Conservation (phyloP, 2,113 vertebrate genomes). For the Zosterops hypoxanthus region DNA sequence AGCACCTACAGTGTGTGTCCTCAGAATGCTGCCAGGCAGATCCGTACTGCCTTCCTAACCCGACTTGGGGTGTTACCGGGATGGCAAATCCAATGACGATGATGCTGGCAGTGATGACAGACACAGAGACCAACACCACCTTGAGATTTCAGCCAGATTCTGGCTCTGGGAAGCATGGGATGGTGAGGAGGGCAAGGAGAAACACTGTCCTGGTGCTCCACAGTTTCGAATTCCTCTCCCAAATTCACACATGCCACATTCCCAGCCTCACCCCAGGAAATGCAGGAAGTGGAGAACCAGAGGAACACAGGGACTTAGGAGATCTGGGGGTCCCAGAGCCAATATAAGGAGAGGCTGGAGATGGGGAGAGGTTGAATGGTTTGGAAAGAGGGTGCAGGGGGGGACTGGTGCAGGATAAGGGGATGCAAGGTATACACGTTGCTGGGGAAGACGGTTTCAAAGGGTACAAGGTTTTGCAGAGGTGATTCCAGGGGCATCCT, state of each 20-base stretch:
- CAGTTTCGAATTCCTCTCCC: background rate
- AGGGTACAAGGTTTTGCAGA: background rate
- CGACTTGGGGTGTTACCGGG: accelerated
- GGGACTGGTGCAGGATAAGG: background rate
- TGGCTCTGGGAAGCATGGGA: background rate
- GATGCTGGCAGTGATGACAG: background rate
- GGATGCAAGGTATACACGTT: accelerated
- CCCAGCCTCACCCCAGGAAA: background rate
- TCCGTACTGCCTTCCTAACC: background rate
- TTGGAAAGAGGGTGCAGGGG: background rate
- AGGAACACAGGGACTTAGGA: background rate
- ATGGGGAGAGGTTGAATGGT: background rate
- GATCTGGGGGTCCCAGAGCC: too few species aligned
- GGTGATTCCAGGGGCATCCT: background rate
- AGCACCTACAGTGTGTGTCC: background rate
- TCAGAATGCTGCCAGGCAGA: background rate
- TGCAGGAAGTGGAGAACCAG: background rate
- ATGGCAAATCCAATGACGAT: background rate
- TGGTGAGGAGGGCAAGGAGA: background rate
- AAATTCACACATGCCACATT: background rate
- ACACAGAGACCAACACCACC: background rate
- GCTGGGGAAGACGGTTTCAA: background rate
- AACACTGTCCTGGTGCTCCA: background rate
- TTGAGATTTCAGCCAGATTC: background rate
- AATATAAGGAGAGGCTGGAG: background rate